Evolutionary conservation across 2,888 invertebrate genomes (phyloP).

Genomic region (Leistus spinibarbis): DNA sequence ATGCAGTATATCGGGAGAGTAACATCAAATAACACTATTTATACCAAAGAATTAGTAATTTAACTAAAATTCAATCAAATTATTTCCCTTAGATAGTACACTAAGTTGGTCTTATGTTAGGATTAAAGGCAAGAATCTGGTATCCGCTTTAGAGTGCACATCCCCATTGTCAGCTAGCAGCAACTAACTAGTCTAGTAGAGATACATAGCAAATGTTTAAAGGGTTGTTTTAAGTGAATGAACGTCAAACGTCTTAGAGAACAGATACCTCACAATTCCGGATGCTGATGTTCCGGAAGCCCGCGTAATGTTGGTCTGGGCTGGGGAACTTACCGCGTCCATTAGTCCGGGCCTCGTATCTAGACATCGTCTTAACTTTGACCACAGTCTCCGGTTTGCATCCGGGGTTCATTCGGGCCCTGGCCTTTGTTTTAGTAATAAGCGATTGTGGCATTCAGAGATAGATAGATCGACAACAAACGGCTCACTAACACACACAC

Average conservation of each 20-base stretch:
- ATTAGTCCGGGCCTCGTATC: constrained; percentile 44
- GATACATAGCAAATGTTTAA: background rate
- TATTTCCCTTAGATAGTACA: background rate
- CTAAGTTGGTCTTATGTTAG: background rate
- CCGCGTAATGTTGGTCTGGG: background rate
- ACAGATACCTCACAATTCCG: constrained; percentile 3
- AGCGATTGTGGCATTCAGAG: constrained; percentile 16
- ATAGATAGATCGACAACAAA: background rate
- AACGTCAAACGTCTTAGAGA: background rate
- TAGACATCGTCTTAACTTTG: constrained; percentile 45
- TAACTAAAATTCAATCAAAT: background rate
- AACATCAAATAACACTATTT: no score
- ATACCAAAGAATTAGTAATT: background rate
- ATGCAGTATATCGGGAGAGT: no score
- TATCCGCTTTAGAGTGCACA: background rate
- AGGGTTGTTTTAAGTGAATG: background rate
- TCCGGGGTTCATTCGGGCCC: constrained; percentile 4
- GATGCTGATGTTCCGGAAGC: constrained; percentile 24
- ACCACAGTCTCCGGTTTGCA: constrained; percentile 45
- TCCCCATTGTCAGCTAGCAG: background rate
- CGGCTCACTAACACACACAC: background rate
- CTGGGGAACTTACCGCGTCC: constrained; percentile 32
- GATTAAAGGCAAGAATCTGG: background rate
- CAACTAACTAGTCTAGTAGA: background rate
- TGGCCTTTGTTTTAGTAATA: constrained; percentile 36